phyloP scores from a whole-genome alignment of 2,113 vertebrate species.

The Phalacrocorax carbo region DNA sequence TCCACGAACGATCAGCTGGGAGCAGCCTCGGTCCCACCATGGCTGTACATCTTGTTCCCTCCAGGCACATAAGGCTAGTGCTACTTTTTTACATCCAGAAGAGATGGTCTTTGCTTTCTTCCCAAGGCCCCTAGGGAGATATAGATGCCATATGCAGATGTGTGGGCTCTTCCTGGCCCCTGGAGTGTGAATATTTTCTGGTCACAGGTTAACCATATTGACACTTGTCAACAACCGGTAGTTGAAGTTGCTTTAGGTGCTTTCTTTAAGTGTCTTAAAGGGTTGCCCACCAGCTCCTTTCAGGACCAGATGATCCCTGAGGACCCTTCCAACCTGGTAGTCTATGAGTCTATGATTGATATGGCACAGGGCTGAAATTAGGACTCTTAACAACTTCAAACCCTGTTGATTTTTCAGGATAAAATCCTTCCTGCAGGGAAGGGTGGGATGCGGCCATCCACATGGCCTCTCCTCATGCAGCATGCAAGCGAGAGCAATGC shows the following conservation, averaged over 20 bases:
- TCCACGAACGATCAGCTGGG: fast-evolving
- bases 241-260: not conserved
- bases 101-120: not conserved
- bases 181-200: not conserved
- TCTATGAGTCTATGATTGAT: not conserved
- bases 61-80: not conserved
- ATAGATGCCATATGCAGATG: not conserved
- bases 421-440: not conserved
- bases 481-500: fast-evolving
- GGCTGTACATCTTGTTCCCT: fast-evolving
- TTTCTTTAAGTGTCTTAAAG: not conserved
- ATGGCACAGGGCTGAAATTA: not conserved
- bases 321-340: not conserved
- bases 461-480: not conserved
- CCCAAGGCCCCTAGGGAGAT: not conserved
- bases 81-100: not conserved
- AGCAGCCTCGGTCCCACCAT: fast-evolving
- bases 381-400: not conserved
- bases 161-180: not conserved
- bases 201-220: not conserved
- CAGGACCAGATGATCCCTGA: too few relatives aligned
- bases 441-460: fast-evolving
- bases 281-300: not conserved
- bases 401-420: not conserved
- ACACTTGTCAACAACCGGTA: not conserved